Evolutionary conservation across 1,140 invertebrate species (phyloP), one percentile per base, ranked within the genome.

Genomic region (Bombus huntii): DNA sequence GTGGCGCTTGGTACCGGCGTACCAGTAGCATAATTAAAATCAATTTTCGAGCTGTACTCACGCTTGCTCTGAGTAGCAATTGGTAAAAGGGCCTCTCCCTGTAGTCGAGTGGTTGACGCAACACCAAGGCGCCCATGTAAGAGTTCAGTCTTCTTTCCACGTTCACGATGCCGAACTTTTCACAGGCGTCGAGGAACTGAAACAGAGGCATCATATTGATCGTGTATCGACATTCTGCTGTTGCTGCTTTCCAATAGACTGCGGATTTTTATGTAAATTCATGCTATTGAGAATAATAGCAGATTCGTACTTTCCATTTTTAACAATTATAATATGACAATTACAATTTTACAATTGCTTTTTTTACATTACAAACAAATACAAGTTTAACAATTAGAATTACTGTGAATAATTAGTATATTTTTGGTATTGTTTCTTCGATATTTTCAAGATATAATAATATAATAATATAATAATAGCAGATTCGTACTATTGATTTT

Each of bases 51-150:
- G 87, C 81, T 93, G 53, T 89, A 96, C 96, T 97, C 93, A 97
- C 97, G 78, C 96, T 97, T 13, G 97, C 97, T 86, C 96, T 96
- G 44, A 98, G 94, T 75, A 97, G 95, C 80, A 98, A 96, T 90
- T 97, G 97, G 92, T 96, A 97, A 88, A 97, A 97, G 92, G 97
- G 97, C 85, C 97, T 96, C 89, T 97, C 96, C 89, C 97, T 97
- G 92, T 97, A 97, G 92, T 97, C 96, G 59, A 98, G 94, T 15
- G 95, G 95, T 79, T 96, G 96, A 81, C 95, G 96, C 37, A 98
- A 94, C 39, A 98, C 96, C 53, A 98, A 91, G 4, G 96, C 96
- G 5, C 97, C 97, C 44, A 95, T 95, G 91, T 97, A 97, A 31
- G 96, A 93, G 78, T 96, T 96, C 65, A 97, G 96, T 53, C 96